phyloP scores from a whole-genome alignment of 1,140 invertebrate genomes.

The Ostrea edulis region DNA sequence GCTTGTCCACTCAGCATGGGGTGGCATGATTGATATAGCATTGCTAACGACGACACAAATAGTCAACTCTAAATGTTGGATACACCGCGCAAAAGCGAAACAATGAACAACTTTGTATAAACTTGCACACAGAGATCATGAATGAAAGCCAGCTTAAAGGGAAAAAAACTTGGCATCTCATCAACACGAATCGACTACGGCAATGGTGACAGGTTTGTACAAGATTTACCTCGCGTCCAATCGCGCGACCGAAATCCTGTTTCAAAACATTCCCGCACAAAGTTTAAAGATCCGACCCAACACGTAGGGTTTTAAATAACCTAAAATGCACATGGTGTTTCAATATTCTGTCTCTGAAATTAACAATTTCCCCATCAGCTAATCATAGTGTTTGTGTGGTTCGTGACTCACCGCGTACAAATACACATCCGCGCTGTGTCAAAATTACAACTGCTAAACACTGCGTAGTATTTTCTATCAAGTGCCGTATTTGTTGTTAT shows the following conservation, averaged over 20 bases:
- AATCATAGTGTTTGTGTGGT: background rate
- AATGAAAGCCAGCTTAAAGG: constrained; percentile 2
- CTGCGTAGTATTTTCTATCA: background rate
- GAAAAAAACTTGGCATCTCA: constrained; percentile 20
- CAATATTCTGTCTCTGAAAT: background rate
- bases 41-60: constrained; percentile 21
- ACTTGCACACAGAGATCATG: constrained; percentile 15
- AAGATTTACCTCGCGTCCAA: background rate
- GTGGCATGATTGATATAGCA: constrained; percentile 4
- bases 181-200: constrained; percentile 8
- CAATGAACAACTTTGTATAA: constrained; percentile 21
- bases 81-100: constrained; percentile 37
- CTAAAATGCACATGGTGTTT: constrained; percentile 18
- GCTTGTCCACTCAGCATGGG: background rate
- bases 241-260: constrained; percentile 10
- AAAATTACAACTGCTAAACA: constrained; percentile 23
- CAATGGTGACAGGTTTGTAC: background rate
- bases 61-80: background rate
- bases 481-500: background rate
- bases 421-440: background rate
- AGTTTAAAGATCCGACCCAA: constrained; percentile 32
- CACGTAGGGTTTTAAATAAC: constrained; percentile 25
- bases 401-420: background rate
- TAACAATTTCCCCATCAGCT: constrained; percentile 23
- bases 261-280: constrained; percentile 35